Evolutionary conservation across 2,113 vertebrate species (phyloP).

Genomic region (Erythrocebus patas): DNA sequence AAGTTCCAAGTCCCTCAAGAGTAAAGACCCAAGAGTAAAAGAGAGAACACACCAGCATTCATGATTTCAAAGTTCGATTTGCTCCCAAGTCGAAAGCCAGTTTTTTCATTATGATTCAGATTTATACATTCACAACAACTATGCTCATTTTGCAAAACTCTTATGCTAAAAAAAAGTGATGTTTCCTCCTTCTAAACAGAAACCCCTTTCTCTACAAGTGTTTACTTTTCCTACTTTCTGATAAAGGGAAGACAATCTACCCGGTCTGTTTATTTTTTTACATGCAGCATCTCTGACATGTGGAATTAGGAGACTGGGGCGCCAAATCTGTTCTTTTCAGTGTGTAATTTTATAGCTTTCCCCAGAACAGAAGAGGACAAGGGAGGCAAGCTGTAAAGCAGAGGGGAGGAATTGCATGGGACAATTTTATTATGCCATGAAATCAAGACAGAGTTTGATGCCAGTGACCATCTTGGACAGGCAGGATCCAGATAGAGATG

Average conservation of each 20-base stretch:
- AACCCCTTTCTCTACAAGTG: too few relatives aligned
- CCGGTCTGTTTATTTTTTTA: neutral
- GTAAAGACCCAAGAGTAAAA: neutral
- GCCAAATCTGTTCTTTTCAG: too few relatives aligned
- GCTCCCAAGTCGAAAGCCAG: neutral
- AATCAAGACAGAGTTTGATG: neutral
- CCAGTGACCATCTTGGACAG: neutral
- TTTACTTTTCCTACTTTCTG: neutral
- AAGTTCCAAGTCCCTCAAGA: rapidly evolving
- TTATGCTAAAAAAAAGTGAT: neutral
- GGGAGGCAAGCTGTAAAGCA: neutral
- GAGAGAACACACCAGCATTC: too few relatives aligned
- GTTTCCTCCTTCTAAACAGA: neutral
- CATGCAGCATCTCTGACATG: neutral
- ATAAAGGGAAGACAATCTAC: neutral
- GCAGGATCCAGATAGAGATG: rapidly evolving
- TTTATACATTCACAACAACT: neutral
- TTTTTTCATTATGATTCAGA: neutral
- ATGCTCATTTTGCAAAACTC: neutral
- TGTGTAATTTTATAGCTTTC: neutral
- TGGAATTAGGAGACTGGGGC: too few relatives aligned
- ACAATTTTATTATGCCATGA: neutral
- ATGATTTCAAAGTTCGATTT: neutral
- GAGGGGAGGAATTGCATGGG: neutral
- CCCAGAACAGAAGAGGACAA: neutral